Evolutionary conservation across 2,797 vertebrate genomes (phyloP).

Genomic region (Takifugu ocellatus): DNA sequence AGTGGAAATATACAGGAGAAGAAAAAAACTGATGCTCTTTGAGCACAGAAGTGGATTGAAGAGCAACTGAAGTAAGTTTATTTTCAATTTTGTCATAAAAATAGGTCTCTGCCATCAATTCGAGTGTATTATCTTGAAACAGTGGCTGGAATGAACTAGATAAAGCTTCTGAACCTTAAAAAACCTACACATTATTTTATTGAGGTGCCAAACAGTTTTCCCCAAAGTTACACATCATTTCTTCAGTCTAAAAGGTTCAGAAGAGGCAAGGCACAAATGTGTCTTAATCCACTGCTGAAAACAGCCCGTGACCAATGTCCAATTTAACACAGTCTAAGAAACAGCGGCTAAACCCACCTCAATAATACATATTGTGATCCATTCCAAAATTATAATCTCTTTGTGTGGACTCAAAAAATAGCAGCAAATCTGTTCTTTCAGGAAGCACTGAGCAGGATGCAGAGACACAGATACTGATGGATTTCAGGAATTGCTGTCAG

Average conservation of each 20-base stretch:
- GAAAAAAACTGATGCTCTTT: no score
- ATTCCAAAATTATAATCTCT: background rate
- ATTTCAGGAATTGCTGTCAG: no score
- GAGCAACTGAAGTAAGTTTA: no score
- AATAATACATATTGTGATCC: background rate
- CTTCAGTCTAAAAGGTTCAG: background rate
- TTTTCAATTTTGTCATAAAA: no score
- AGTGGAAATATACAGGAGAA: background rate
- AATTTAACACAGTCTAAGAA: background rate
- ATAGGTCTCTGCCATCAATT: no score
- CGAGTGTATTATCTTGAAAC: no score
- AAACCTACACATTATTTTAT: no score
- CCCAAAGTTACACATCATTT: background rate
- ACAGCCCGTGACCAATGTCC: background rate
- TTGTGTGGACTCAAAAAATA: background rate
- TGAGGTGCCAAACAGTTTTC: no score
- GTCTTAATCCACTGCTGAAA: constrained; percentile 6
- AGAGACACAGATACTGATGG: no score
- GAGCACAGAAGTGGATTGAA: no score
- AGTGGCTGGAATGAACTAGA: no score
- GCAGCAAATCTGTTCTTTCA: background rate
- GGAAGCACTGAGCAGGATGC: background rate
- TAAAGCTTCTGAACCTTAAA: no score
- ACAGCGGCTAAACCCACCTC: constrained; percentile 1
- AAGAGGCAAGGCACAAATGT: background rate